Evolutionary conservation across 2,113 vertebrate genomes (phyloP), one percentile per base, ranked within the genome.

Genomic region (Paralichthys olivaceus): DNA sequence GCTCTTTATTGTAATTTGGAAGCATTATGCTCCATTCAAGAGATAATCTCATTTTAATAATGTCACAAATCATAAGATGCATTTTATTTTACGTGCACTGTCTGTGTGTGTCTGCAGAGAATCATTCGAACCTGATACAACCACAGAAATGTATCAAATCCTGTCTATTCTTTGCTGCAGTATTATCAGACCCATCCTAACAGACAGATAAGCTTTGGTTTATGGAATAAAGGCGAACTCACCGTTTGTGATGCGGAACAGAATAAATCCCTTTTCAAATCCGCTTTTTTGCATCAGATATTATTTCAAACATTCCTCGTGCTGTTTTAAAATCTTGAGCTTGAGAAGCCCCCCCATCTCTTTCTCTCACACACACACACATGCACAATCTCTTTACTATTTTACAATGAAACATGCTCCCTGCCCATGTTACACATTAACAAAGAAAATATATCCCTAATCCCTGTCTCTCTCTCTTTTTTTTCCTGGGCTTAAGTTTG

Each of bases 221-320:
- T 81, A 82, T 79, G 81, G 77, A 87, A 83, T 79, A 84, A 90
- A 88, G 79, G 63, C 68, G 56, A 84, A 87, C 76, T 84, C 73
- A 69, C 78, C 22, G 75, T 74, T 79, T 64, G 68, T 72, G 67
- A 86, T 84, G 91, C 86, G 83, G 78, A 92, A 89, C 87, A 13
- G 61, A 88, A 89, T 88, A 87, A 92, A 91, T 90, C 86, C 88
- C 70, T 67, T 73, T 86, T 87, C 69, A 81, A 90, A 91, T 91
- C 87, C 32, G 43, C 71, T 87, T 76, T 84, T 86, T 83, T 89
- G 89, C 87, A 87, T 91, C 85, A 78, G 84, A 84, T 89, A 82
- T 84, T 90, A 86, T 92, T 89, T 86, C 67, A 86, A 81, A 84
- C 80, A 82, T 89, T 79, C 70, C 69, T 54, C 26, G 34, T 80